Evolutionary conservation across 2,113 vertebrate genomes (phyloP).

Genomic region (Bos indicus): DNA sequence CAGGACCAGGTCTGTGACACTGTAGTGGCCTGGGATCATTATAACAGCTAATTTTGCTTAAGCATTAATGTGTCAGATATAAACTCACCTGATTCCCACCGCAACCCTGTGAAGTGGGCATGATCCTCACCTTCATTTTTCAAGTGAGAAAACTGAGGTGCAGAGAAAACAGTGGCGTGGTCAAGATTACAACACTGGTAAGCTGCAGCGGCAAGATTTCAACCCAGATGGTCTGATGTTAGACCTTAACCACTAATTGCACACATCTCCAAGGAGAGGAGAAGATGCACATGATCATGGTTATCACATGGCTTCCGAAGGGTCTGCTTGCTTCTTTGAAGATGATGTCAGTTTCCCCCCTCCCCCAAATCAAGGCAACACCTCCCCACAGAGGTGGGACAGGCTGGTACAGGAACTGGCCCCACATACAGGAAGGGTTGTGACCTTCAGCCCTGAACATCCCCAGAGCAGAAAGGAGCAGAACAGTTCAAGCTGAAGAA

Average conservation of each 20-base stretch:
- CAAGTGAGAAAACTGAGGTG: neutral
- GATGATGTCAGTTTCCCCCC: neutral
- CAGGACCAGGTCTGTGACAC: neutral
- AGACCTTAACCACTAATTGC: neutral
- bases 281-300: accelerated
- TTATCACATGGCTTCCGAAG: neutral
- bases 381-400: neutral
- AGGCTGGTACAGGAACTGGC: neutral
- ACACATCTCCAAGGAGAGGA: neutral
- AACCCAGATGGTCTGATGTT: neutral
- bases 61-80: accelerated
- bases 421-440: neutral
- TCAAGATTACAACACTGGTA: neutral
- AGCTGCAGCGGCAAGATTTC: neutral
- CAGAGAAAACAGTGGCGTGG: neutral
- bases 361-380: neutral
- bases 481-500: neutral
- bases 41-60: too few relatives aligned
- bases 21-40: neutral
- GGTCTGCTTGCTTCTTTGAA: neutral
- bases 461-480: neutral
- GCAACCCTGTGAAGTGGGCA: neutral
- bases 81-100: neutral
- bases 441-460: neutral
- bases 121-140: neutral